Base-by-base conservation (phyloP, 1,140 invertebrate species). In the Cydia fagiglandana region DNA sequence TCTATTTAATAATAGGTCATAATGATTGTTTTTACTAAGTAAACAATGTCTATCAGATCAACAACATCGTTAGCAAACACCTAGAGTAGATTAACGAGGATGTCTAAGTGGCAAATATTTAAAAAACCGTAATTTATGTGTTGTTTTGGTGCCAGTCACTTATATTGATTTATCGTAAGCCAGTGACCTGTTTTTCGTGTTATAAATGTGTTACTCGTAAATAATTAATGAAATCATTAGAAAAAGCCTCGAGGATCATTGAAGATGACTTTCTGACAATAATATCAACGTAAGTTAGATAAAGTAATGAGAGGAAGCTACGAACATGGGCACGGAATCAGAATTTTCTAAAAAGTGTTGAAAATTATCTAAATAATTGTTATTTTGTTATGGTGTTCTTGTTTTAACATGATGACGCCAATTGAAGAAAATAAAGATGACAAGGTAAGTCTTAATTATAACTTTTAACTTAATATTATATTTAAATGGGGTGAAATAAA, bases 381-480 rank as follows among this genome's bases (percentile, higher is more conserved):
- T 78, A 78, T 82, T 86, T 87, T 86, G 87, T 89, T 80, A 92
- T 92, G 89, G 86, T 91, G 80, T 88, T 80, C 74, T 81, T 83
- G 76, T 83, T 84, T 81, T 85, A 90, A 82, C 86, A 92, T 91
- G 90, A 93, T 93, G 91, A 93, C 90, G 83, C 89, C 91, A 79
- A 86, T 90, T 79, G 91, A 93, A 84, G 91, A 93, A 82, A 93
- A 89, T 83, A 90, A 91, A 89, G 91, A 93, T 93, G 91, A 93
- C 76, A 91, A 91, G 84, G 91, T 91, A 78, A 76, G 77, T 81
- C 47, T 28, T 64, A 28, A 74, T 77, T 7, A 17, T 53, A 68
- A 75, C 20, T 75, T 74, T 15, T 41, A 34, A 28, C 7, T 24
- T 45, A 5, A 45, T 15, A 73, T 28, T 75, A 45, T 61, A n/a